Evolutionary conservation across 2,888 invertebrate genomes (phyloP).

Genomic region (Polydrusus cervinus): DNA sequence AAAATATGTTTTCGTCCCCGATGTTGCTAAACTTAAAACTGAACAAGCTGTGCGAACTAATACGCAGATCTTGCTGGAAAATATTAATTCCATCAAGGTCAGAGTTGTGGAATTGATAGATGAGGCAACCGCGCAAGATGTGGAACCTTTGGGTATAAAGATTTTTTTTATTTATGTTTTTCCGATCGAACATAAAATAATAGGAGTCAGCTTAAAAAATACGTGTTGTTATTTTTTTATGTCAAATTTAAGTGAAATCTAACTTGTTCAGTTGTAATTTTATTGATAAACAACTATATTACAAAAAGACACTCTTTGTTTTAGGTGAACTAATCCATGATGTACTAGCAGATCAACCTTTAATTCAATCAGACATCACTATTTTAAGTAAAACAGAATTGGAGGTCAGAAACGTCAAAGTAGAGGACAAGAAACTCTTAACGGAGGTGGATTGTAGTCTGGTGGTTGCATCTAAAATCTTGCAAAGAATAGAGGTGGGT

Average conservation of each 20-base stretch:
- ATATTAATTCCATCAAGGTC: conserved; percentile 75
- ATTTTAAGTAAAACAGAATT: conserved; percentile 67
- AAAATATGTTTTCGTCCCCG: conserved; percentile 82
- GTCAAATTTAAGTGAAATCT: neutral
- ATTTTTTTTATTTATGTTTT: too few relatives aligned
- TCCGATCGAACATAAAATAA: too few relatives aligned
- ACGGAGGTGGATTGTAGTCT: conserved; percentile 61
- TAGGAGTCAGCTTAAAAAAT: too few relatives aligned
- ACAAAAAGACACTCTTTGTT: too few relatives aligned
- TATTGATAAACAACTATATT: too few relatives aligned
- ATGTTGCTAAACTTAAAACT: conserved; percentile 65
- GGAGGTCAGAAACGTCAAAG: conserved; percentile 71
- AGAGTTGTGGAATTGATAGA: conserved; percentile 58
- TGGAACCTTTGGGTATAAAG: conserved; percentile 33
- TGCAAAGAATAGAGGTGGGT: conserved; percentile 68
- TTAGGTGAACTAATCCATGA: conserved; percentile 70
- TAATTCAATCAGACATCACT: conserved; percentile 80
- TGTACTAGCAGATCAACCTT: conserved; percentile 79
- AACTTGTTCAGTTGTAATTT: too few relatives aligned
- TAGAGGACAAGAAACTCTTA: conserved; percentile 77
- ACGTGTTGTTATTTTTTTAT: too few relatives aligned
- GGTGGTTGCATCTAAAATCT: conserved; percentile 67
- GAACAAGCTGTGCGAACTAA: conserved; percentile 73
- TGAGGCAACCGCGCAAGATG: conserved; percentile 37
- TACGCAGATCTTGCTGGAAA: conserved; percentile 84